phyloP scores from a whole-genome alignment of 1,140 invertebrate genomes.

The Sycobia sp. region DNA sequence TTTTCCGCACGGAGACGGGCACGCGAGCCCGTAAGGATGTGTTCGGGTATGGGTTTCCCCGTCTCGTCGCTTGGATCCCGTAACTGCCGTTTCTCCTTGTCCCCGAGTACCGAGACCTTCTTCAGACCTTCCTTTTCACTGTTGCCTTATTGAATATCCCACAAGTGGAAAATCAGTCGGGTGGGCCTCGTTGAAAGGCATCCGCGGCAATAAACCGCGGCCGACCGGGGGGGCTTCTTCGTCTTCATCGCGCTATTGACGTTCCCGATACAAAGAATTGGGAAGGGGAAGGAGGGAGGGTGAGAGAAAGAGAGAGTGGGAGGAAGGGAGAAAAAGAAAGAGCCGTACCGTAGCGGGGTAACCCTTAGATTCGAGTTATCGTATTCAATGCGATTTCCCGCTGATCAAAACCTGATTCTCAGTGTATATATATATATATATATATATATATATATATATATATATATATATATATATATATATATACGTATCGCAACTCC shows the following conservation, averaged over 20 bases:
- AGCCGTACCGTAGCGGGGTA: conserved; percentile 11
- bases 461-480: too few relatives aligned
- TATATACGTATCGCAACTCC: too few relatives aligned
- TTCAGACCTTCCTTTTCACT: conserved; percentile 52
- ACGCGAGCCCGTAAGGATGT: too few relatives aligned
- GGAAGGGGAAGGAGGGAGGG: conserved; percentile 3
- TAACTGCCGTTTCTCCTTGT: conserved; percentile 24
- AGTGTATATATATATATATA: too few relatives aligned
- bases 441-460: too few relatives aligned
- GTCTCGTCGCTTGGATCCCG: neutral
- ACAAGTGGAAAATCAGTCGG: conserved; percentile 61
- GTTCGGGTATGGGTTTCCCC: neutral
- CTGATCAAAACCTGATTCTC: conserved; percentile 52
- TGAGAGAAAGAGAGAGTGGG: too few relatives aligned
- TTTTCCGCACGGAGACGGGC: too few relatives aligned
- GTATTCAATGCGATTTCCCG: conserved; percentile 51
- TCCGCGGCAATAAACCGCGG: conserved; percentile 39
- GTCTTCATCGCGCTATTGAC: conserved; percentile 35
- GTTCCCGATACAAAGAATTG: conserved; percentile 24
- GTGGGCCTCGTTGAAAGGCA: conserved; percentile 50
- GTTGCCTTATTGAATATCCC: conserved; percentile 60
- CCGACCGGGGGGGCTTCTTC: conserved; percentile 34
- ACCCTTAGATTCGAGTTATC: conserved; percentile 47
- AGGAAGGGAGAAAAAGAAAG: too few relatives aligned
- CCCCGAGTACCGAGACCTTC: conserved; percentile 35